Evolutionary conservation across 2,113 vertebrate genomes (phyloP).

Genomic region (Nothobranchius kuhntae): DNA sequence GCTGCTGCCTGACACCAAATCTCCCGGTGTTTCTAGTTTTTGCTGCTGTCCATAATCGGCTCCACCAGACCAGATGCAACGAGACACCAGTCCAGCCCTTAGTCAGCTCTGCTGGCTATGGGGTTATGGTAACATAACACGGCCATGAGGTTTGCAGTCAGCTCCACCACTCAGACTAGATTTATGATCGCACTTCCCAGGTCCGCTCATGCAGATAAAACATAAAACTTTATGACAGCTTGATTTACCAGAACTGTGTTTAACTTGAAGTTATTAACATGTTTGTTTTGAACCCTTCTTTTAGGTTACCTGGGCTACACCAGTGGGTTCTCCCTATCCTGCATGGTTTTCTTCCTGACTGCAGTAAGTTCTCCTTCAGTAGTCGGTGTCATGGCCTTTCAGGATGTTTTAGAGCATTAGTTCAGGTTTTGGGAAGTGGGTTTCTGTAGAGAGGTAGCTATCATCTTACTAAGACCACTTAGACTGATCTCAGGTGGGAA

Average conservation of each 20-base stretch:
- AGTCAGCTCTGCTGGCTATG: slow-evolving; percentile 26
- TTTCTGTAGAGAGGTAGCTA: too few species aligned
- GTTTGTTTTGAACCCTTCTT: background rate
- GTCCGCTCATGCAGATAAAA: background rate
- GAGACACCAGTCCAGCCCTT: slow-evolving; percentile 1
- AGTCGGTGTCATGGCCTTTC: too few species aligned
- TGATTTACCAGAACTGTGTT: background rate
- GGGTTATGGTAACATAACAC: slow-evolving; percentile 33
- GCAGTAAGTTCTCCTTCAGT: slow-evolving; percentile 83
- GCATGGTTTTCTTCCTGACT: slow-evolving; percentile 96
- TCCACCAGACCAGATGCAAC: slow-evolving; percentile 6
- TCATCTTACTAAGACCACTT: too few species aligned
- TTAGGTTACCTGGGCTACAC: slow-evolving; percentile 97
- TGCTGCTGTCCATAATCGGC: slow-evolving; percentile 22
- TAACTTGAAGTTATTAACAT: too few species aligned
- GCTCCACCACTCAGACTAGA: slow-evolving; percentile 4
- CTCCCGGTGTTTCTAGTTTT: background rate
- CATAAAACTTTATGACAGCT: too few species aligned
- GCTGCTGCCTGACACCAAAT: background rate
- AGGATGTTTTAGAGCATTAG: too few species aligned
- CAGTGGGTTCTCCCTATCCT: slow-evolving; percentile 94
- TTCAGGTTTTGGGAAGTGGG: too few species aligned
- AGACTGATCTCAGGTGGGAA: too few species aligned
- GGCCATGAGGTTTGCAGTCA: slow-evolving; percentile 17
- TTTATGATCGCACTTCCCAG: background rate